phyloP scores from a whole-genome alignment of 2,113 vertebrate genomes.

The Chaetodon auriga region DNA sequence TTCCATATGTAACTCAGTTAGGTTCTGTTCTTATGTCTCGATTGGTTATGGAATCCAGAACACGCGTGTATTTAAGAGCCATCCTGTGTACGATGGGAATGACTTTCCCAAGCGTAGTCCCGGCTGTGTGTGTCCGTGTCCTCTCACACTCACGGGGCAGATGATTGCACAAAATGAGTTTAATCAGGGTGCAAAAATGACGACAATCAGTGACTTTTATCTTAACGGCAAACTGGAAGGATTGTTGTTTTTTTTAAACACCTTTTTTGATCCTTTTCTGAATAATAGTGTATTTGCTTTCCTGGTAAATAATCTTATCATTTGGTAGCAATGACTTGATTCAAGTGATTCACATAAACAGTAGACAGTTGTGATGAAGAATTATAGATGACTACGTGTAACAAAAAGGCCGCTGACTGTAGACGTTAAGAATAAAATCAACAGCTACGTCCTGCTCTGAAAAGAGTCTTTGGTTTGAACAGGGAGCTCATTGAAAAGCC shows the following conservation, averaged over 20 bases:
- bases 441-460: background rate
- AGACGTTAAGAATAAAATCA: background rate
- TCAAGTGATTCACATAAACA: constrained; percentile 29
- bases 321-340: constrained; percentile 22
- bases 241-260: constrained; percentile 9
- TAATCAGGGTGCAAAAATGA: constrained; percentile 37
- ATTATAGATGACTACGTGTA: constrained; percentile 9
- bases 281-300: constrained; percentile 31
- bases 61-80: background rate
- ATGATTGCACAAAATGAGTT: constrained; percentile 12
- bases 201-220: constrained; percentile 63
- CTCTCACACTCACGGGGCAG: background rate
- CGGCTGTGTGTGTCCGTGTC: constrained; percentile 4
- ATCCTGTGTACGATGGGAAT: background rate
- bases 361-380: constrained; percentile 30
- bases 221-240: constrained; percentile 50
- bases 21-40: background rate
- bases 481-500: background rate
- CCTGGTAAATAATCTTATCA: constrained; percentile 20
- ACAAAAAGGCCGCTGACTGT: constrained; percentile 29
- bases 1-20: background rate
- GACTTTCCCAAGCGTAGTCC: background rate
- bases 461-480: constrained; percentile 9
- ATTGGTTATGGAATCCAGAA: constrained; percentile 22
- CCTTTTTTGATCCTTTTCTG: constrained; percentile 9